Evolutionary conservation across 92 coral and sea anemone species (phyloP), one percentile per base, ranked within the genome.

Genomic region (Isaurus tuberculatus): DNA sequence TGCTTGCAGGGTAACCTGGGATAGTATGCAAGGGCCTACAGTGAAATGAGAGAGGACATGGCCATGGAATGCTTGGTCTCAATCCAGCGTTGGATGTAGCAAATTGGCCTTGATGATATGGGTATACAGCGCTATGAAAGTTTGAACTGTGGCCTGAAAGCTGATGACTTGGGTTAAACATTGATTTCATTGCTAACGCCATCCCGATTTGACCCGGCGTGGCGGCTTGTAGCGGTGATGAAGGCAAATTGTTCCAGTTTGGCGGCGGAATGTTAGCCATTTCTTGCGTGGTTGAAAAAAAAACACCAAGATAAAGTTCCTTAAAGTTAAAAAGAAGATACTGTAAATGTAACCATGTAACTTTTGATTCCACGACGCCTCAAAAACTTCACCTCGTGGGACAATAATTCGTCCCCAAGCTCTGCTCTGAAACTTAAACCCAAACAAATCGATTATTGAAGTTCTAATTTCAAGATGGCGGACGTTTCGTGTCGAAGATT

Each of bases 251-350:
- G 79, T 49, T 88, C 85, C 91, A 91, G 78, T 83, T 91, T 44
- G 92, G 94, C n/a, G 83, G 91, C 0, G 97, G 97, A 13, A 91
- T 69, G 49, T 89, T 91, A 42, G 89, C 74, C 97, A 93, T 93
- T 31, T 75, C 16, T 17, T 20, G 19, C 33, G 69, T 63, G 36
- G 8, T 3, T 63, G 4, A 9, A 15, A 67, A 67, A 36, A 11
- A 5, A 22, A 8, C n/a, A 33, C 27, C 42, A 17, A 53, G 19
- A 53, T 67, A 30, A 32, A 3, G 0, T 20, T 10, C 30, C n/a
- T 72, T 37, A 20, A 70, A 16, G 26, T 13, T 32, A 3, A 3
- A 11, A 49, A 4, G 22, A 15, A 11, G 20, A 17, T 14, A 15
- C 25, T 11, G 16, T 23, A 60, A 31, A 29, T 30, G 14, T 28